Percentiles rank a stretch among this genome's conserved stretches.
Conservation (phyloP, 2,888 invertebrate species). For the Drosophila neotestacea region DNA sequence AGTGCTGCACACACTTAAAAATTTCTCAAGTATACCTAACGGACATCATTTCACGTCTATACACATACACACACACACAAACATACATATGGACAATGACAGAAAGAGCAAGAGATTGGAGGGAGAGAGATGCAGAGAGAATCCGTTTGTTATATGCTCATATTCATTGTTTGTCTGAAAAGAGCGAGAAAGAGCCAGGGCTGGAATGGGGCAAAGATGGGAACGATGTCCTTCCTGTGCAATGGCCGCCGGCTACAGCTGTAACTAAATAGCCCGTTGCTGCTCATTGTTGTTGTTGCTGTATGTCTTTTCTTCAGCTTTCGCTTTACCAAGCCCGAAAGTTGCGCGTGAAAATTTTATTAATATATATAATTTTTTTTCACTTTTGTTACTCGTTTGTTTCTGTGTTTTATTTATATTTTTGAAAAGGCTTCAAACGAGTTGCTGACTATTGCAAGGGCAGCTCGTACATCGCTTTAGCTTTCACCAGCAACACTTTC, state of each 20-base stretch:
- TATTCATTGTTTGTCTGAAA: constrained; percentile 60
- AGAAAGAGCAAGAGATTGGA: constrained; percentile 1
- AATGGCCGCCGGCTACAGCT: constrained; percentile 59
- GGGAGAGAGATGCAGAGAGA: constrained; percentile 8
- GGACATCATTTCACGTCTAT: constrained; percentile 68
- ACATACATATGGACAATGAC: constrained; percentile 1
- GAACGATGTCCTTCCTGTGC: constrained; percentile 62
- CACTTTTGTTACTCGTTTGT: constrained; percentile 38
- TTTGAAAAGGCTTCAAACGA: constrained; percentile 55
- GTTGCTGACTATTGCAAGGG: constrained; percentile 57
- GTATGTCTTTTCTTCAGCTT: constrained; percentile 53
- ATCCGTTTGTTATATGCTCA: constrained; percentile 30
- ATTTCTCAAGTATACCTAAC: constrained; percentile 76
- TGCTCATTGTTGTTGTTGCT: constrained; percentile 46
- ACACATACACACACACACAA: constrained; percentile 6
- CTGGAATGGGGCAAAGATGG: constrained; percentile 1
- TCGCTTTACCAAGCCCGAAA: constrained; percentile 41
- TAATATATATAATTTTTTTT: constrained; percentile 61
- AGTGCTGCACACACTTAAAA: constrained; percentile 72
- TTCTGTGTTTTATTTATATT: constrained; percentile 16
- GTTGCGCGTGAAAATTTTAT: constrained; percentile 73
- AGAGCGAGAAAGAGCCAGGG: constrained; percentile 8
- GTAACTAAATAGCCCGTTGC: constrained; percentile 64
- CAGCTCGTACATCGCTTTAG: constrained; percentile 39
- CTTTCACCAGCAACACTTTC: constrained; percentile 46